Evolutionary conservation across 2,888 invertebrate species (phyloP).

Genomic region (Acronicta alni): DNA sequence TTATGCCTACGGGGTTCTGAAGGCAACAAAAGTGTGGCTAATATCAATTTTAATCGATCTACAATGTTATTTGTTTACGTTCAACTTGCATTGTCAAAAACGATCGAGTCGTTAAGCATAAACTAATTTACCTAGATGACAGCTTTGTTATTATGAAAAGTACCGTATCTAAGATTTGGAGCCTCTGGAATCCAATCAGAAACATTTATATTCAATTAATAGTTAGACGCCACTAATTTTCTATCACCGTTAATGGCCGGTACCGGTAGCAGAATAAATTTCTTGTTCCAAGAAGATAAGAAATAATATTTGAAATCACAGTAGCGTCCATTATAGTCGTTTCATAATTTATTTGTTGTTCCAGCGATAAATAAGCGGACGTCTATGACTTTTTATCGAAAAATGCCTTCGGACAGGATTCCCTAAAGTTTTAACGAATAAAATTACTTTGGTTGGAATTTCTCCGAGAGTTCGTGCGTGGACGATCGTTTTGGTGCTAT

Average conservation of each 20-base stretch:
- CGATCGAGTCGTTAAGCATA: neutral
- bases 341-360: conserved; percentile 53
- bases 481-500: conserved; percentile 73
- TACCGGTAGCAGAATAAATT: conserved; percentile 54
- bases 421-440: conserved; percentile 55
- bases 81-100: conserved; percentile 14
- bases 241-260: conserved; percentile 53
- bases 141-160: conserved; percentile 23
- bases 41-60: conserved; percentile 38
- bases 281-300: conserved; percentile 43
- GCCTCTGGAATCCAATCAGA: conserved; percentile 45
- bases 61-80: conserved; percentile 14
- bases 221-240: conserved; percentile 49
- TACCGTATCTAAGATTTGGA: conserved; percentile 24
- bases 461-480: conserved; percentile 54
- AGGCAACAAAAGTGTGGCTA: conserved; percentile 23
- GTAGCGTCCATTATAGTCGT: conserved; percentile 49
- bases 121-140: conserved; percentile 25
- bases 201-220: conserved; percentile 53
- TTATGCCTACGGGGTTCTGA: conserved; percentile 29
- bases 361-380: conserved; percentile 51
- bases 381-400: conserved; percentile 57
- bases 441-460: conserved; percentile 57
- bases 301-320: conserved; percentile 54
- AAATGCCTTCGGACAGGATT: conserved; percentile 54